phyloP scores from a whole-genome alignment of 2,888 invertebrate species.

The Pherbina coryleti region DNA sequence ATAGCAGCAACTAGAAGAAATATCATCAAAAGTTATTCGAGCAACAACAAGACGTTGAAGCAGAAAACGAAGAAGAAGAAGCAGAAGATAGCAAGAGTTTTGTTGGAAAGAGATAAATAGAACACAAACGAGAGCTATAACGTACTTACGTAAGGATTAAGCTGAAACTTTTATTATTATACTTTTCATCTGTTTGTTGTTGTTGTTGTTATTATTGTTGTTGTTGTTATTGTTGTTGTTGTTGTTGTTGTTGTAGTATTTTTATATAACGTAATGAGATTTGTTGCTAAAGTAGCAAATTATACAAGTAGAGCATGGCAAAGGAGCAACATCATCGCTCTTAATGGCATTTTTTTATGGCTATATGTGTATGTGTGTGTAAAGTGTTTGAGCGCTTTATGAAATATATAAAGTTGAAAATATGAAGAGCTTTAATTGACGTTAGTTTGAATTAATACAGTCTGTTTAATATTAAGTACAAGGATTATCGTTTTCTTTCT shows the following conservation, averaged over 20 bases:
- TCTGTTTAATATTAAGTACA: too few relatives aligned
- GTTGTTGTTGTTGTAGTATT: constrained; percentile 19
- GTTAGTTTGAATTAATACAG: too few relatives aligned
- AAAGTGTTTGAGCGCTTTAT: background rate
- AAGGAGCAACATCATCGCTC: background rate
- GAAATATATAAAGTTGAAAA: constrained; percentile 20
- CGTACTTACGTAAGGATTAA: constrained; percentile 36
- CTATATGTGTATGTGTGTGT: too few relatives aligned
- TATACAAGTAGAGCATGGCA: background rate
- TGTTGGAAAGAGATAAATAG: background rate
- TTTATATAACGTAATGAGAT: constrained; percentile 35
- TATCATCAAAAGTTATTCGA: constrained; percentile 32
- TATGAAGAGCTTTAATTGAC: too few relatives aligned
- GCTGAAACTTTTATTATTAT: constrained; percentile 30
- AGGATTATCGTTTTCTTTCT: too few relatives aligned
- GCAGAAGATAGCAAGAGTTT: background rate
- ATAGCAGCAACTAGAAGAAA: background rate
- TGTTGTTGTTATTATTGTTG: too few relatives aligned
- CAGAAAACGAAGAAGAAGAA: background rate
- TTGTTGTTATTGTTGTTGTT: constrained; percentile 17
- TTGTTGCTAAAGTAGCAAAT: constrained; percentile 34
- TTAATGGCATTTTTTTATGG: constrained; percentile 4
- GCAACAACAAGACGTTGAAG: background rate
- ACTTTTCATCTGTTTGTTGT: background rate
- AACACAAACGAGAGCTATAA: constrained; percentile 14